Base-by-base conservation (phyloP, 1,140 invertebrate species). In the Ericerus pela region DNA sequence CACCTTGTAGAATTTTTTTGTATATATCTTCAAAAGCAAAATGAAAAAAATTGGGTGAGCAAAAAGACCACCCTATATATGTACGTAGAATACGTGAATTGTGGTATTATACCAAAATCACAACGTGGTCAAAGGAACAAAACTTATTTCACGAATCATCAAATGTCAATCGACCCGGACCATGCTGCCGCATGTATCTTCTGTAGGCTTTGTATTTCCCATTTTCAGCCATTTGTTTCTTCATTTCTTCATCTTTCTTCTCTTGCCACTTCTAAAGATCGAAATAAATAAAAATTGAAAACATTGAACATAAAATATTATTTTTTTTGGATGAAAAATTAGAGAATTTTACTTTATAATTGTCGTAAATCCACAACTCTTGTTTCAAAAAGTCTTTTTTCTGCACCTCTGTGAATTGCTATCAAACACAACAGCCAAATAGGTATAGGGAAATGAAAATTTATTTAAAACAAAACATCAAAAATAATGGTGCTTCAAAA, bases 291-390 rank as follows among this genome's bases (percentile, higher is more conserved):
- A 60, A 4, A 12, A n/a, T 37, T 18, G 4, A 53, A 24, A 26
- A 1, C n/a, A 51, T 22, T 8, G 18, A 55, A 27, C 2, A 31
- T 54, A 28, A 41, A 28, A 27, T 36, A 26, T 33, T 8, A 26
- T 20, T n/a, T n/a, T 12, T n/a, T 43, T 37, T 5, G 43, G 12
- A 24, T 24, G 27, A 24, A 5, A 11, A 37, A 27, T 18, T 8
- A 26, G 6, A n/a, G 2, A 27, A 51, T 26, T 2, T 53, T 60
- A 75, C 74, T 47, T 71, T 61, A 71, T 85, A 92, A 30, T 88
- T 85, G 26, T 82, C 79, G 64, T 79, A 79, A 33, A 82, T 78
- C 90, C 90, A 94, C 27, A 93, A 68, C 65, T 91, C 79, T 63
- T 77, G 66, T 41, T 78, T 70, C 51, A 93, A 67, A 70, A 79